Conservation (phyloP, 2,888 invertebrate genomes). For the Ommatoiulus sabulosus region DNA sequence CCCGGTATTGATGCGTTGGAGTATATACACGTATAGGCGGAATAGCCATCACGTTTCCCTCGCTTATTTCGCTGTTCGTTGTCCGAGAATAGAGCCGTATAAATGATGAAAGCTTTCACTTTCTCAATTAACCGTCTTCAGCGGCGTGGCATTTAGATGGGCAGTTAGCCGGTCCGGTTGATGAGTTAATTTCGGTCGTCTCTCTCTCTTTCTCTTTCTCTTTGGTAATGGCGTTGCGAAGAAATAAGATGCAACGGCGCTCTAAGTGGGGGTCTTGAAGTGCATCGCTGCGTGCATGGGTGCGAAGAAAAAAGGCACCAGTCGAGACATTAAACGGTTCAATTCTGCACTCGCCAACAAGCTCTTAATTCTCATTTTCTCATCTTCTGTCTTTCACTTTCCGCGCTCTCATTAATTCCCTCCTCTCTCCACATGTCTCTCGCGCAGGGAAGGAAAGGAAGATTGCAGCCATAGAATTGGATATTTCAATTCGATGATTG, state of each 20-base stretch:
- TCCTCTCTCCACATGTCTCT: background rate
- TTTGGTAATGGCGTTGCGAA: background rate
- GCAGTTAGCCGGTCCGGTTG: constrained; percentile 35
- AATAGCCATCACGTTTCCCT: no score
- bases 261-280: constrained; percentile 40
- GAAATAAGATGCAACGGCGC: constrained; percentile 40
- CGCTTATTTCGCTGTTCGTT: background rate
- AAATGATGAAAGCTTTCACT: constrained; percentile 9
- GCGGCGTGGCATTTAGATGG: constrained; percentile 24
- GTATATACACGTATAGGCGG: background rate
- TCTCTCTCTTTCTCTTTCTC: background rate
- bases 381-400: constrained; percentile 31
- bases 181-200: constrained; percentile 25
- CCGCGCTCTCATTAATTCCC: constrained; percentile 31
- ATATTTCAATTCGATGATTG: no score
- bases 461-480: no score
- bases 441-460: no score
- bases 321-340: constrained; percentile 30
- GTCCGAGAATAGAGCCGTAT: background rate
- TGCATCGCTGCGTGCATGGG: background rate
- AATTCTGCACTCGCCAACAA: constrained; percentile 30
- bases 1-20: background rate
- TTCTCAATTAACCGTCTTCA: constrained; percentile 35
- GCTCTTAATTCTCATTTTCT: constrained; percentile 40
- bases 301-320: background rate